Percentiles rank a stretch among this genome's conserved stretches.
Evolutionary conservation across 2,797 vertebrate species (phyloP).

Genomic region (Anguilla marmorata): DNA sequence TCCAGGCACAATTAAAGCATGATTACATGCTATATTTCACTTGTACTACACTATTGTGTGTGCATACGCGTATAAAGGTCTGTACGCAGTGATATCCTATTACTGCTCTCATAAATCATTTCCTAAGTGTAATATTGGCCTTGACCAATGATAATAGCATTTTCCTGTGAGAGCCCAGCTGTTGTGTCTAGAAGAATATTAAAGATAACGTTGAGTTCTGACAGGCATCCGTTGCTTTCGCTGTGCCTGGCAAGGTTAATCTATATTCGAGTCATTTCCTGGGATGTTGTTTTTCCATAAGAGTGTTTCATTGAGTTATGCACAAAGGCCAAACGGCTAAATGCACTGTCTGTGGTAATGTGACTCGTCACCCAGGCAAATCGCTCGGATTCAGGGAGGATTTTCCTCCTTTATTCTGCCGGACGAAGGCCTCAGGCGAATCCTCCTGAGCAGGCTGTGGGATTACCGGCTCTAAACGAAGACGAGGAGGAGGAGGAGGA

Average conservation of each 20-base stretch:
- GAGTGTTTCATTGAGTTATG: not conserved
- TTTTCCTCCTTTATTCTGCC: not conserved
- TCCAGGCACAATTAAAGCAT: too few species aligned
- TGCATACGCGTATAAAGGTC: not conserved
- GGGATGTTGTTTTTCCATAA: not conserved
- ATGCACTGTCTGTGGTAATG: not conserved
- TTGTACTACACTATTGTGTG: too few species aligned
- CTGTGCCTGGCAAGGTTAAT: not conserved
- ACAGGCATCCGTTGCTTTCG: not conserved
- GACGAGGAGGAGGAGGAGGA: not conserved
- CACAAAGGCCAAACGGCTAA: not conserved
- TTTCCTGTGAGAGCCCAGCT: not conserved
- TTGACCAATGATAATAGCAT: not conserved
- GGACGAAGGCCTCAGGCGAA: not conserved
- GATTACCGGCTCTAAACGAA: not conserved
- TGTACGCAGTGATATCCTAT: not conserved
- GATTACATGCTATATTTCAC: too few species aligned
- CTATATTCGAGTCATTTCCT: not conserved
- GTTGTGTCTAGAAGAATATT: not conserved
- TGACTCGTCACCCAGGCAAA: not conserved
- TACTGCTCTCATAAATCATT: constrained; percentile 4
- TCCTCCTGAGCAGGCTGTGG: not conserved
- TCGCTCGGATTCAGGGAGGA: not conserved
- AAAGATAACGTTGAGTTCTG: not conserved
- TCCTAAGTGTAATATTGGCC: not conserved